Base-by-base conservation (phyloP, 1,140 invertebrate genomes). In the Diprion similis region DNA sequence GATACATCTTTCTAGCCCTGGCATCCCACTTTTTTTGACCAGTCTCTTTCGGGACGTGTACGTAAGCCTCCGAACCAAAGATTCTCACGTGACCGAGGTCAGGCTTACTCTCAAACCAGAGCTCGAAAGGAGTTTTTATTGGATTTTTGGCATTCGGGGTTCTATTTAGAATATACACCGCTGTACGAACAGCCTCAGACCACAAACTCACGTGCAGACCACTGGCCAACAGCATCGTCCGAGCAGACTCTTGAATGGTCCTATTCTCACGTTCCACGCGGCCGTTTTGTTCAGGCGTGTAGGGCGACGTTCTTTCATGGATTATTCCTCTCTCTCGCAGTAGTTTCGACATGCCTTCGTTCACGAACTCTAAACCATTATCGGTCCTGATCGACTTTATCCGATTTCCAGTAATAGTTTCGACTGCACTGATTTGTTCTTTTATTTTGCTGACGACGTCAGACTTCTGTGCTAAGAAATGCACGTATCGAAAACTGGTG, bases 131-230 rank as follows among this genome's bases (percentile, higher is more conserved):
- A 1, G 73, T 75, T 66, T 46, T 66, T 46, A 47, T 59, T 73
- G 47, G 48, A 74, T 46, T 66, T 15, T 17, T 18, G 15, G 46
- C 51, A 19, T 37, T 74, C 45, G 69, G 51, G 18, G 68, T 46
- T 65, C 68, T 24, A 66, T 74, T 74, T n/a, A 74, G 65, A n/a
- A 74, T 64, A 51, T 73, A 73, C 17, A 73, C 72, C 17, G 72
- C 17, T 13, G 83, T 88, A 59, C 78, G 75, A 0, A 86, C 76
- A 13, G 88, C 86, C 81, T 90, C 87, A 9, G 80, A 83, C 88
- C 86, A 90, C 59, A 87, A 80, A 0, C 75, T 68, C 46, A 81
- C 75, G 46, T 77, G 76, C 48, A 89, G 71, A 24, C 83, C 73
- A 46, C 80, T 74, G 24, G 78, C 75, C 46, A 77, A 66, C 9